A percentile compares a stretch with the other conserved stretches of the same genome.
Evolutionary conservation across 53 echinoderm and acorn worm species (phyloP).

Genomic region (Hippasteria phrygiana): DNA sequence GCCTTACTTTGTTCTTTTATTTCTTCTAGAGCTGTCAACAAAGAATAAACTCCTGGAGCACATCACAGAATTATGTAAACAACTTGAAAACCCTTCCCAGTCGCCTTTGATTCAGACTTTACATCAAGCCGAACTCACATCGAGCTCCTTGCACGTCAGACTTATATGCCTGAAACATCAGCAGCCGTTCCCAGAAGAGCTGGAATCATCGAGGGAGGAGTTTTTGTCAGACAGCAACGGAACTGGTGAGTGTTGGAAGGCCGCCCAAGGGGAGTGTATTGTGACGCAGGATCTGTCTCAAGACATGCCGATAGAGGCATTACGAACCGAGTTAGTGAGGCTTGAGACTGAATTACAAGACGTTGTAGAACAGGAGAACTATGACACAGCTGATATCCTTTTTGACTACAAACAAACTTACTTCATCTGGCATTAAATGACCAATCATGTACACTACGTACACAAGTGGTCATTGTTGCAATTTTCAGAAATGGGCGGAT

Average conservation of each 20-base stretch:
- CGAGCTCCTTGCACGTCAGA: neutral
- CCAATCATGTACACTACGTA: too few relatives aligned
- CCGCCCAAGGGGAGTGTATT: neutral
- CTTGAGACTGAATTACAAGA: conserved; percentile 32
- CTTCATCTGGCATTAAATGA: too few relatives aligned
- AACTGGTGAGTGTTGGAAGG: neutral
- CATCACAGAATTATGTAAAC: neutral
- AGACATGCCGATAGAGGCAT: neutral
- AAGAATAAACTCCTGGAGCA: conserved; percentile 26
- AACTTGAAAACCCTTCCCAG: neutral
- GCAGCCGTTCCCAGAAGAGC: conserved; percentile 6
- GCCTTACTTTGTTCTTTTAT: neutral
- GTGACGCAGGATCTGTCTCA: neutral
- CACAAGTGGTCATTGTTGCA: too few relatives aligned
- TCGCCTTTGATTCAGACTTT: neutral
- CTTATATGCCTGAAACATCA: conserved; percentile 33
- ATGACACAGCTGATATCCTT: conserved; percentile 62
- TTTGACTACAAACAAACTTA: neutral
- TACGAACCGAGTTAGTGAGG: conserved; percentile 10
- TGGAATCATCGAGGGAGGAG: conserved; percentile 8
- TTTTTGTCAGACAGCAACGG: neutral
- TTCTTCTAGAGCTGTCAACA: neutral
- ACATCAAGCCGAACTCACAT: neutral
- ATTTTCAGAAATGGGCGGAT: too few relatives aligned
- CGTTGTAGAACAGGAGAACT: conserved; percentile 59